A percentile compares a stretch with the other conserved stretches of the same genome.
These are phyloP conservation scores for Malurus cyaneus DNA, from an alignment of 2,113 vertebrate species.

Conservation along the genomic window DNA sequence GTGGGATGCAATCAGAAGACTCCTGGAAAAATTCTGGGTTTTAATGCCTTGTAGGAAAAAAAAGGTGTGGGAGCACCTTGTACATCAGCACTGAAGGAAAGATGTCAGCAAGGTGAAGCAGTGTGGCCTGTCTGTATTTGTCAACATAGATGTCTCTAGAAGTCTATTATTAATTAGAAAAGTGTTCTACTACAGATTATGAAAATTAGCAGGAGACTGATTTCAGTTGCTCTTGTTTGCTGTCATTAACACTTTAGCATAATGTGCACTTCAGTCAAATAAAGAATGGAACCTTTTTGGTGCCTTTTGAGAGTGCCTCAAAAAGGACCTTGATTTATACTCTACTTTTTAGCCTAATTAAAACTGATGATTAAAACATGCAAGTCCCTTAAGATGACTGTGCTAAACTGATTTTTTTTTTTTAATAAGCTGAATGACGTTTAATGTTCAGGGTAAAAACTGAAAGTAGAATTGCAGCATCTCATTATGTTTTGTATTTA, in stretches of 20 bases:
- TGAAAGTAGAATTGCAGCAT: neutral
- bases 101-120: neutral
- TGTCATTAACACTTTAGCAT: constrained; percentile 38
- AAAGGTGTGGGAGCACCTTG: neutral
- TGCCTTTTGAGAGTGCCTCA: constrained; percentile 45
- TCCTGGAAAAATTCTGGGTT: neutral
- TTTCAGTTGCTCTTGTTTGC: constrained; percentile 30
- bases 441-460: constrained; percentile 28
- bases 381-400: constrained; percentile 37
- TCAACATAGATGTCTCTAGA: constrained; percentile 17
- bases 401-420: constrained; percentile 2
- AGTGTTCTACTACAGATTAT: constrained; percentile 43
- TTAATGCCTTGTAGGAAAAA: neutral
- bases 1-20: neutral
- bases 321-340: constrained; percentile 51
- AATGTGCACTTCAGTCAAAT: constrained; percentile 37
- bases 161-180: constrained; percentile 55
- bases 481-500: neutral
- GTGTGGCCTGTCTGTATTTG: neutral
- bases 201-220: constrained; percentile 38
- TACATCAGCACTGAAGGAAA: neutral
- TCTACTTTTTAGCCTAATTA: constrained; percentile 60
- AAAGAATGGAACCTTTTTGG: constrained; percentile 26
- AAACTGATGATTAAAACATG: constrained; percentile 62
- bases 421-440: neutral